phyloP scores from a whole-genome alignment of 2,888 invertebrate genomes.

The Phaonia tiefii region DNA sequence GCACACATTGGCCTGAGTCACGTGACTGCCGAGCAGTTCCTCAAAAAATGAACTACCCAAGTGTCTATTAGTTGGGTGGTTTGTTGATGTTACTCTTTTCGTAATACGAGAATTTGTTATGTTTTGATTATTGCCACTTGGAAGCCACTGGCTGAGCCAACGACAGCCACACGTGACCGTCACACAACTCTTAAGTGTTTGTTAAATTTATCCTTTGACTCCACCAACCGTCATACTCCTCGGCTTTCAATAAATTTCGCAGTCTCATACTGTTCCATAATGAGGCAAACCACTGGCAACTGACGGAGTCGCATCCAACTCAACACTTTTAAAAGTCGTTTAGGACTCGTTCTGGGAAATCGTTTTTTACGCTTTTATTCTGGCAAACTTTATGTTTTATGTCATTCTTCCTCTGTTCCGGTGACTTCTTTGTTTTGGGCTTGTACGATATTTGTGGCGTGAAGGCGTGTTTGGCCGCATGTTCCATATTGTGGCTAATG shows the following conservation, averaged over 20 bases:
- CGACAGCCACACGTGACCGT: conserved; percentile 68
- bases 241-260: conserved; percentile 6
- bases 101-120: conserved; percentile 62
- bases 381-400: conserved; percentile 63
- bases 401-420: conserved; percentile 65
- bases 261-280: too few relatives aligned
- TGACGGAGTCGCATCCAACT: conserved; percentile 68
- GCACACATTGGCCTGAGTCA: conserved; percentile 72
- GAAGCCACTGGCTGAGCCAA: conserved; percentile 65
- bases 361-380: conserved; percentile 72
- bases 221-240: conserved; percentile 58
- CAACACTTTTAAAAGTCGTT: conserved; percentile 74
- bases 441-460: conserved; percentile 38
- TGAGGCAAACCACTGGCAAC: too few relatives aligned
- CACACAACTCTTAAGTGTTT: conserved; percentile 72
- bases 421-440: conserved; percentile 60
- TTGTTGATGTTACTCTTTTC: conserved; percentile 62
- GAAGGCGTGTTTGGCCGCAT: too few relatives aligned
- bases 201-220: conserved; percentile 74
- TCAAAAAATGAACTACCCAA: conserved; percentile 60
- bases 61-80: conserved; percentile 61
- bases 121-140: conserved; percentile 73
- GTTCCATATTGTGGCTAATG: conserved; percentile 76
- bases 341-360: conserved; percentile 73
- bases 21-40: conserved; percentile 68